phyloP scores from a whole-genome alignment of 1,140 invertebrate genomes.

The Drosophila nigrodunni region DNA sequence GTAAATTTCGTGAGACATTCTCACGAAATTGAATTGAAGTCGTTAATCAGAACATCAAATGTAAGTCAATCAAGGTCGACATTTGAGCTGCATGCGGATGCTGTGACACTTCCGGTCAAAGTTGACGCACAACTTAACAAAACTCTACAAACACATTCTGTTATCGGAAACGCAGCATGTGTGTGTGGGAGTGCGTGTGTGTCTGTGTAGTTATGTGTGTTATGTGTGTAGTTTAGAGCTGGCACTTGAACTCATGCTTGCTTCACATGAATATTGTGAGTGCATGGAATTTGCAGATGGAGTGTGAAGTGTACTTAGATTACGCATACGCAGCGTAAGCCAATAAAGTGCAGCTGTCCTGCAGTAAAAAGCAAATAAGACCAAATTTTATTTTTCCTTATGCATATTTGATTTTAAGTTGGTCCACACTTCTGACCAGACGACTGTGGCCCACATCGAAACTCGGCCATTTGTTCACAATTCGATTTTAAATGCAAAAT shows the following conservation, averaged over 20 bases:
- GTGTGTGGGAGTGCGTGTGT: neutral
- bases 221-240: slow-evolving; percentile 34
- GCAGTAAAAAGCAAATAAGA: slow-evolving; percentile 12
- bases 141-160: slow-evolving; percentile 10
- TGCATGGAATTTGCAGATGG: slow-evolving; percentile 34
- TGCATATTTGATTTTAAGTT: slow-evolving; percentile 7
- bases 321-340: slow-evolving; percentile 19
- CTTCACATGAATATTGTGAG: slow-evolving; percentile 16
- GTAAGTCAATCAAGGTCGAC: slow-evolving; percentile 19
- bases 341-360: neutral
- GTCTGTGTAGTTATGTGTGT: neutral
- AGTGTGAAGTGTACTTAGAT: slow-evolving; percentile 7
- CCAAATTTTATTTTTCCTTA: slow-evolving; percentile 26
- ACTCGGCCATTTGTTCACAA: slow-evolving; percentile 26
- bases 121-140: slow-evolving; percentile 23
- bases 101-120: slow-evolving; percentile 25
- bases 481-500: slow-evolving; percentile 20
- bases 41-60: neutral
- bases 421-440: slow-evolving; percentile 1
- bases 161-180: slow-evolving; percentile 10
- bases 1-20: too few relatives aligned
- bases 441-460: slow-evolving; percentile 16
- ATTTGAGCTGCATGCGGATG: slow-evolving; percentile 8
- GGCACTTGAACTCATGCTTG: slow-evolving; percentile 15
- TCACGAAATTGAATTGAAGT: neutral